Percentiles rank a stretch among this genome's conserved stretches.
Evolutionary conservation across 2,113 vertebrate genomes (phyloP).

Genomic region (Siniperca knerii): DNA sequence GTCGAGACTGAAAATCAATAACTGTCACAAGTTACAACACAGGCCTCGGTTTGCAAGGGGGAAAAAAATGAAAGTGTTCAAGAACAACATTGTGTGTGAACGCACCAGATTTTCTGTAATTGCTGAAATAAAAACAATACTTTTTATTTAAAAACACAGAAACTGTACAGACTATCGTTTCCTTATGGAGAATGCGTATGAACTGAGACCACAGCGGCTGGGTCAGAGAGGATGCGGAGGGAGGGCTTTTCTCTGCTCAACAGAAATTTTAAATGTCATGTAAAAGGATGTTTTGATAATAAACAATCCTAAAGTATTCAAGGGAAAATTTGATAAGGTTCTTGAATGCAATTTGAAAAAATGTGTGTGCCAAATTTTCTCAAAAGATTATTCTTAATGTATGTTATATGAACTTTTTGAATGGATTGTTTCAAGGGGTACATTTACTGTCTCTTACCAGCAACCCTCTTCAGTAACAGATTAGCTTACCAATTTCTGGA

Average conservation of each 20-base stretch:
- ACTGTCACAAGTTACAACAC: conserved; percentile 22
- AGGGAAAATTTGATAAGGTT: conserved; percentile 4
- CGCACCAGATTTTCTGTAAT: neutral
- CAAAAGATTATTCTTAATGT: neutral
- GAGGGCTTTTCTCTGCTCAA: neutral
- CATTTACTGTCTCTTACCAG: neutral
- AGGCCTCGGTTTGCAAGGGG: neutral
- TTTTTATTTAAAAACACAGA: conserved; percentile 1
- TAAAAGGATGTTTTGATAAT: neutral
- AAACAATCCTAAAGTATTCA: neutral
- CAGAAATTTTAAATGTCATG: neutral
- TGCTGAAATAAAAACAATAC: conserved; percentile 5
- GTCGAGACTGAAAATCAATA: conserved; percentile 44
- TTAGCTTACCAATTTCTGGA: neutral
- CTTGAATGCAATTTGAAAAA: neutral
- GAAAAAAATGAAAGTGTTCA: neutral
- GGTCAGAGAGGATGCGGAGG: neutral
- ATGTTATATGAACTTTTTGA: neutral
- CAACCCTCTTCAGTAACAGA: conserved; percentile 17
- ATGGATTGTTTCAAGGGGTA: neutral
- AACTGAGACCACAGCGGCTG: neutral
- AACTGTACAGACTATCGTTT: neutral
- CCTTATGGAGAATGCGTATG: neutral
- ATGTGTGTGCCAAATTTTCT: neutral
- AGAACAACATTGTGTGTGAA: conserved; percentile 8